These are phyloP conservation scores for Rhynchophorus ferrugineus DNA, from an alignment of 1,140 invertebrate species.

Conservation along the genomic window DNA sequence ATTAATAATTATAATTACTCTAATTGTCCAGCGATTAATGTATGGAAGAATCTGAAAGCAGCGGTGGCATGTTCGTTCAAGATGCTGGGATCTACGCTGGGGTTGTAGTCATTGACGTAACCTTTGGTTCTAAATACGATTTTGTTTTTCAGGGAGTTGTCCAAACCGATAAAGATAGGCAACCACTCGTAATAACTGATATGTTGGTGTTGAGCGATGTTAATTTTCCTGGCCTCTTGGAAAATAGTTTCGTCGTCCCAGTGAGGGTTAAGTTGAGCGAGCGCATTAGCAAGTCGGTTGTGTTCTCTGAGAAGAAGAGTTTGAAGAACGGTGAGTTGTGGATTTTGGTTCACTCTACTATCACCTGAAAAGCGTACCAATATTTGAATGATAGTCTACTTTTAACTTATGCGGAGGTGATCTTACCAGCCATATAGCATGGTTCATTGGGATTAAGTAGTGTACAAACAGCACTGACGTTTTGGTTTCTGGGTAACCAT, in stretches of 20 bases:
- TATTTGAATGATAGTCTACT: neutral
- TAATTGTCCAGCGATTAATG: conserved; percentile 68
- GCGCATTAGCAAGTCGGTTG: conserved; percentile 71
- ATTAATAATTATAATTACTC: conserved; percentile 55
- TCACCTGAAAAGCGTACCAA: conserved; percentile 55
- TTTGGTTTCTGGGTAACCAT: conserved; percentile 60
- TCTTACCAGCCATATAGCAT: conserved; percentile 62
- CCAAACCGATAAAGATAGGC: conserved; percentile 64
- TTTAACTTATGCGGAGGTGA: neutral
- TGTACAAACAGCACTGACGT: conserved; percentile 55
- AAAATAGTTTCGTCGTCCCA: conserved; percentile 81
- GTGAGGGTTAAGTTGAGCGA: conserved; percentile 72
- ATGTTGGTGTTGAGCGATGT: conserved; percentile 72
- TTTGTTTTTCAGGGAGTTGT: conserved; percentile 62
- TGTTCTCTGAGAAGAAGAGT: conserved; percentile 81
- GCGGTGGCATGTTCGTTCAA: conserved; percentile 81
- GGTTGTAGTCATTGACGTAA: conserved; percentile 81
- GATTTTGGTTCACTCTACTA: conserved; percentile 77
- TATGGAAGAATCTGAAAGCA: conserved; percentile 83
- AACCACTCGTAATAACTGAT: conserved; percentile 82
- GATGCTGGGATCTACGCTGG: conserved; percentile 66
- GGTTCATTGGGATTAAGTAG: conserved; percentile 50
- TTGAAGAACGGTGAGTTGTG: conserved; percentile 73
- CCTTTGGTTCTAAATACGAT: conserved; percentile 55
- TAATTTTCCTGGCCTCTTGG: conserved; percentile 78